Conservation (phyloP, 2,888 invertebrate species). For the Orthosia gracilis region DNA sequence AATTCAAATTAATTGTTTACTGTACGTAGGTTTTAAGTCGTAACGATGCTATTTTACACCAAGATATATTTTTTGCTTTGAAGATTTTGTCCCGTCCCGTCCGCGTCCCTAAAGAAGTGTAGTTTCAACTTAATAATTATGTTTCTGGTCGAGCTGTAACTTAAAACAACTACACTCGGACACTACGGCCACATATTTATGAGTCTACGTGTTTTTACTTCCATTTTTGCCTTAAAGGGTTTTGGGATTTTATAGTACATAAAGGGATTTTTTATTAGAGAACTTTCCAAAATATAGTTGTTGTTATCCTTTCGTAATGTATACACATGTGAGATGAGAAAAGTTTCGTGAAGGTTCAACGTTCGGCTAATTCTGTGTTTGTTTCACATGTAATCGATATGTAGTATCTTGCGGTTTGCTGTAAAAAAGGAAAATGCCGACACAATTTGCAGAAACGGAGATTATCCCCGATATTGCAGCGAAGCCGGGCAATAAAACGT, state of each 20-base stretch:
- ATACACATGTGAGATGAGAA: conserved; percentile 39
- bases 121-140: conserved; percentile 69
- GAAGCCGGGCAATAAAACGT: conserved; percentile 76
- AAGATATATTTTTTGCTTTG: conserved; percentile 63
- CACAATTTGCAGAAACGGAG: conserved; percentile 77
- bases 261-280: conserved; percentile 63
- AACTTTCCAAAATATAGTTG: conserved; percentile 56
- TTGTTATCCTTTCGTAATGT: conserved; percentile 51
- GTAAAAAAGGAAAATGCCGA: conserved; percentile 69
- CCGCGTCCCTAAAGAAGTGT: conserved; percentile 55
- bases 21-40: conserved; percentile 63
- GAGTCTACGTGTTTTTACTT: conserved; percentile 64
- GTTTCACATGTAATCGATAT: too few species aligned
- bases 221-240: conserved; percentile 64
- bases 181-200: conserved; percentile 67
- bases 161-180: conserved; percentile 65
- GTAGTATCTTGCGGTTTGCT: conserved; percentile 43
- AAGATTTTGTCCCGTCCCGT: conserved; percentile 60
- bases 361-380: conserved; percentile 66
- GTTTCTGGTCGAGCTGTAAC: conserved; percentile 60
- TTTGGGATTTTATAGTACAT: conserved; percentile 49
- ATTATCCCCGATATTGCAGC: conserved; percentile 80
- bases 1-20: conserved; percentile 62
- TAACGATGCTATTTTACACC: conserved; percentile 49
- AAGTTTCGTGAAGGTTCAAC: conserved; percentile 58